Evolutionary conservation across 92 coral and sea anemone genomes (phyloP).

Genomic region (Plumapathes pennacea): DNA sequence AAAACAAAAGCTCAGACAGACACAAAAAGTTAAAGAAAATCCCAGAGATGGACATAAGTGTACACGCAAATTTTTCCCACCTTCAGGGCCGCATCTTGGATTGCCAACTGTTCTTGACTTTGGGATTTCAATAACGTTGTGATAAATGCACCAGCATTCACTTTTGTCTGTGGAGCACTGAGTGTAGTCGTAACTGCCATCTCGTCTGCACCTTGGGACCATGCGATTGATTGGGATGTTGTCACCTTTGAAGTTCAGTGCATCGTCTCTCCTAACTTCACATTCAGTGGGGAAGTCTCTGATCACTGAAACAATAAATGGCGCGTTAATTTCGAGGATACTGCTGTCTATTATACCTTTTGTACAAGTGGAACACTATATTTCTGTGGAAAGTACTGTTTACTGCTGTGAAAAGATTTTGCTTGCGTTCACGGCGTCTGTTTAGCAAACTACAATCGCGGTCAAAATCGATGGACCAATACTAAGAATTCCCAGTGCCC

Average conservation of each 20-base stretch:
- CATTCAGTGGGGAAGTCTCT: conserved; percentile 51
- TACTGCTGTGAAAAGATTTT: too few species aligned
- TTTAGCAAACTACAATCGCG: too few species aligned
- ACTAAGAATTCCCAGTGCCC: too few species aligned
- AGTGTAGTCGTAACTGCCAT: conserved; percentile 69
- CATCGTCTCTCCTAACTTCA: conserved; percentile 39
- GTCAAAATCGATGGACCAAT: too few species aligned
- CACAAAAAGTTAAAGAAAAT: too few species aligned
- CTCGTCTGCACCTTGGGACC: conserved; percentile 65
- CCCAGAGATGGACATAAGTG: too few species aligned
- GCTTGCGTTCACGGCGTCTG: too few species aligned
- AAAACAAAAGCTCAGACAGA: too few species aligned
- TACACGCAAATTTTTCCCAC: too few species aligned
- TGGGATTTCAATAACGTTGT: conserved; percentile 47
- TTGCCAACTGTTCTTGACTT: conserved; percentile 68
- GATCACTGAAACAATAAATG: conserved; percentile 10
- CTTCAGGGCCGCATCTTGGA: conserved; percentile 58
- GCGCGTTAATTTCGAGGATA: not conserved
- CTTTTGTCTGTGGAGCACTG: conserved; percentile 73
- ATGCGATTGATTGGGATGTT: conserved; percentile 27
- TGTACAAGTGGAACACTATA: too few species aligned
- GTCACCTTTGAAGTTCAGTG: conserved; percentile 37
- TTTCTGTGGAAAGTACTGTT: too few species aligned
- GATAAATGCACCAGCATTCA: conserved; percentile 90
- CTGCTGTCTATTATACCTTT: too few species aligned